phyloP scores from a whole-genome alignment of 2,888 invertebrate species.

The Aphodius granarius region DNA sequence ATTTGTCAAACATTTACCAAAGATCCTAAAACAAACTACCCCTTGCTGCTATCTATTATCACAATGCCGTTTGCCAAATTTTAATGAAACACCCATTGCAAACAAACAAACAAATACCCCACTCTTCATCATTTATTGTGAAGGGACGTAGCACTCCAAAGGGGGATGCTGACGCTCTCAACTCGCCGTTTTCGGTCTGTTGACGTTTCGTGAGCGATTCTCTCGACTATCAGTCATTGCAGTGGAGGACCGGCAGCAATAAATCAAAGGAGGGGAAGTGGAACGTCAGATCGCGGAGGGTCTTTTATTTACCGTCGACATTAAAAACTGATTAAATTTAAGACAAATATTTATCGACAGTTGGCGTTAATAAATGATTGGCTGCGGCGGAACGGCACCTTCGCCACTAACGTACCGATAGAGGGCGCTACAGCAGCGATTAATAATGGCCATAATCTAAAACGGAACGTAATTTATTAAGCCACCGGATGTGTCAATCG shows the following conservation, averaged over 20 bases:
- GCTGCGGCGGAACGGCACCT: background rate
- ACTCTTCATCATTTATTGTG: background rate
- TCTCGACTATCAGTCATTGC: background rate
- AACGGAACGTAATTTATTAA: background rate
- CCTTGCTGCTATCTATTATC: background rate
- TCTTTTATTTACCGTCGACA: background rate
- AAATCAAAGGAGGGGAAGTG: background rate
- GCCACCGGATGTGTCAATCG: background rate
- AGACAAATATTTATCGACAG: constrained; percentile 23
- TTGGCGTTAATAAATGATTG: constrained; percentile 14
- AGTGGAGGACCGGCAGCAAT: background rate
- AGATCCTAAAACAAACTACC: background rate
- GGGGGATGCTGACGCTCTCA: background rate
- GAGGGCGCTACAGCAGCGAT: background rate
- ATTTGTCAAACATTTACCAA: background rate
- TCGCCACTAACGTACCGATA: background rate
- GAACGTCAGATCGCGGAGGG: background rate
- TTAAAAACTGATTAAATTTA: constrained; percentile 17
- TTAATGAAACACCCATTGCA: background rate
- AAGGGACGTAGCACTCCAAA: background rate
- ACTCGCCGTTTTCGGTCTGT: background rate
- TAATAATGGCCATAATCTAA: background rate
- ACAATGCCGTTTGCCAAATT: background rate
- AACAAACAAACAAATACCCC: background rate
- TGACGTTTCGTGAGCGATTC: background rate